Conservation (phyloP, 1,140 invertebrate species). For the Heliothis subflexa region DNA sequence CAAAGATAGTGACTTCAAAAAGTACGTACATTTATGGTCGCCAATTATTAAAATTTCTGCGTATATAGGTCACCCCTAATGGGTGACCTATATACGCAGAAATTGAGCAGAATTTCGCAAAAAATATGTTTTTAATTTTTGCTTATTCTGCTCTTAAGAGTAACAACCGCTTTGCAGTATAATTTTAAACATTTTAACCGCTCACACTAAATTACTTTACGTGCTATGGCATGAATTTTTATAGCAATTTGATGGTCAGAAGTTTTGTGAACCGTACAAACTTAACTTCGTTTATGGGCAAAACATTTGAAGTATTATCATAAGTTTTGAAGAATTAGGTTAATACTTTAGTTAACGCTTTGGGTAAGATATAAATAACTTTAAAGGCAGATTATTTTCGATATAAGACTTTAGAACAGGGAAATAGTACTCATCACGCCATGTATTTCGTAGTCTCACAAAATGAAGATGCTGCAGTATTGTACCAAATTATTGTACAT, state of each 20-base stretch:
- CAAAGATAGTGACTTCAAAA: too few relatives aligned
- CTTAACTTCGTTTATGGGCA: not conserved
- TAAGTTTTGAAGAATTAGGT: conserved; percentile 1
- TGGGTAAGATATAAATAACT: not conserved
- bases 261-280: not conserved
- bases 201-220: conserved; percentile 22
- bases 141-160: not conserved
- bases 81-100: too few relatives aligned
- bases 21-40: too few relatives aligned
- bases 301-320: conserved; percentile 7
- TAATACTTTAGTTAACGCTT: not conserved
- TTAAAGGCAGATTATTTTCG: too few relatives aligned
- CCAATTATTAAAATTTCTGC: too few relatives aligned
- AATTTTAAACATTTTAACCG: conserved; percentile 47
- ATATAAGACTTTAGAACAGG: too few relatives aligned
- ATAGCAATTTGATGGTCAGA: conserved; percentile 44
- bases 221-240: conserved; percentile 52
- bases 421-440: too few relatives aligned
- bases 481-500: too few relatives aligned
- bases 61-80: not conserved
- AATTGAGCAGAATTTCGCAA: too few relatives aligned
- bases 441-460: too few relatives aligned
- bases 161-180: conserved; percentile 48
- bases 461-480: too few relatives aligned
- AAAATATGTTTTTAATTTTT: too few relatives aligned